phyloP scores from a whole-genome alignment of 2,797 vertebrate genomes.

The Acanthiza pusilla region DNA sequence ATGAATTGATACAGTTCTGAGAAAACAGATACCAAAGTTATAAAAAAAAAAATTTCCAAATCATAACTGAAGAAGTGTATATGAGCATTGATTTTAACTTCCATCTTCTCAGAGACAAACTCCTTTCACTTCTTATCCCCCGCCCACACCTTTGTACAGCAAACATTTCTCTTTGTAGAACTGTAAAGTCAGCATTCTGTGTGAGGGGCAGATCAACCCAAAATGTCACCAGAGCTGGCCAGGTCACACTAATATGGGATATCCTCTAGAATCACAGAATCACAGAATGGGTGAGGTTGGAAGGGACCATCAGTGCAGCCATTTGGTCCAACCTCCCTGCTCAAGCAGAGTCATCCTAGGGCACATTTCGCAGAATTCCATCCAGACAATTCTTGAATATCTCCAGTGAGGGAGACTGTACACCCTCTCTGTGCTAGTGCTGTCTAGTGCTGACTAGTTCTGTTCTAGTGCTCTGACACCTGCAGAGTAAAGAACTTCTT shows the following conservation, averaged over 20 bases:
- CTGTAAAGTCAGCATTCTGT: not conserved
- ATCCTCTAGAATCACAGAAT: not conserved
- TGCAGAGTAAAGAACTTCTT: not conserved
- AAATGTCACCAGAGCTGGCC: not conserved
- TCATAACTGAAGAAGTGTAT: not conserved
- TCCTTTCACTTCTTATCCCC: not conserved
- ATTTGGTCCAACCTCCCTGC: not conserved
- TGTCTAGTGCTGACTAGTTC: too few species aligned
- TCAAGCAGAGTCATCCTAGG: not conserved
- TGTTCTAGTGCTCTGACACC: not conserved
- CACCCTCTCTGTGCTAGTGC: not conserved
- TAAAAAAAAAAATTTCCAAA: not conserved
- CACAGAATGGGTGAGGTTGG: not conserved
- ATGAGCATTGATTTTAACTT: not conserved
- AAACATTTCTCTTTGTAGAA: not conserved
- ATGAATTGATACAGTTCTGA: not conserved
- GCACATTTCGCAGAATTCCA: not conserved
- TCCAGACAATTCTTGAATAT: not conserved
- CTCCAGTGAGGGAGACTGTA: not conserved
- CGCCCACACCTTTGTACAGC: fast-evolving
- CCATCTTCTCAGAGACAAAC: not conserved
- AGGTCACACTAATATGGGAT: not conserved
- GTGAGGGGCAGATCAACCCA: not conserved
- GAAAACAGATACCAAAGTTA: not conserved
- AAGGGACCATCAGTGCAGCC: not conserved